Evolutionary conservation across 2,888 invertebrate genomes (phyloP).

Genomic region (Pterostichus niger): DNA sequence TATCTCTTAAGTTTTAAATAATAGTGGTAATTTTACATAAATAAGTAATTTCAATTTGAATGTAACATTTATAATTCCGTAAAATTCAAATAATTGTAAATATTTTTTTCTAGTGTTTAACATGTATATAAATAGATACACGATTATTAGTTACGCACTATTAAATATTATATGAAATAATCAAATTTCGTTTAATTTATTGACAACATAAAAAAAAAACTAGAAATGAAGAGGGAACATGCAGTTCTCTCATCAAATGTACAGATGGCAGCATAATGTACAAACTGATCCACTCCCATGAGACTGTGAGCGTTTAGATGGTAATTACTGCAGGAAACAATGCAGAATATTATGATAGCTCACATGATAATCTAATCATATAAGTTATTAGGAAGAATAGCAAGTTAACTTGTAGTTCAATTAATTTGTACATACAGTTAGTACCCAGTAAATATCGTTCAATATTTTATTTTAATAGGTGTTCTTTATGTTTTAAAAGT

Average conservation of each 20-base stretch:
- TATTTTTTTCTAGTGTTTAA: constrained; percentile 16
- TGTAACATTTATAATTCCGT: background rate
- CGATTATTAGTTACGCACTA: too few relatives aligned
- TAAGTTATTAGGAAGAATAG: background rate
- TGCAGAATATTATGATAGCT: background rate
- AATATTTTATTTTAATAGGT: too few relatives aligned
- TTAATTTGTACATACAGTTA: too few relatives aligned
- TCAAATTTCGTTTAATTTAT: background rate
- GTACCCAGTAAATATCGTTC: too few relatives aligned
- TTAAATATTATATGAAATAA: background rate
- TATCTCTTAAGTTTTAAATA: constrained; percentile 35
- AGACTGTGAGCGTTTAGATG: background rate
- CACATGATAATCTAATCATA: background rate
- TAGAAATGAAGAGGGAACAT: background rate
- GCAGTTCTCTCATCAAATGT: background rate
- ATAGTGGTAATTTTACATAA: constrained; percentile 24
- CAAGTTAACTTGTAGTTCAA: background rate
- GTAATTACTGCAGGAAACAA: background rate
- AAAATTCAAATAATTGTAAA: constrained; percentile 13
- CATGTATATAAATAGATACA: constrained; percentile 2
- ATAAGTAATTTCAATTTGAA: background rate
- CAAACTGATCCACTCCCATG: background rate
- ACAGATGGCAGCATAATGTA: background rate
- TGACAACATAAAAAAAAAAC: background rate
- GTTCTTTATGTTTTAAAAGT: too few relatives aligned